Conservation (phyloP, 2,113 vertebrate species). For the Tupaia tana region DNA sequence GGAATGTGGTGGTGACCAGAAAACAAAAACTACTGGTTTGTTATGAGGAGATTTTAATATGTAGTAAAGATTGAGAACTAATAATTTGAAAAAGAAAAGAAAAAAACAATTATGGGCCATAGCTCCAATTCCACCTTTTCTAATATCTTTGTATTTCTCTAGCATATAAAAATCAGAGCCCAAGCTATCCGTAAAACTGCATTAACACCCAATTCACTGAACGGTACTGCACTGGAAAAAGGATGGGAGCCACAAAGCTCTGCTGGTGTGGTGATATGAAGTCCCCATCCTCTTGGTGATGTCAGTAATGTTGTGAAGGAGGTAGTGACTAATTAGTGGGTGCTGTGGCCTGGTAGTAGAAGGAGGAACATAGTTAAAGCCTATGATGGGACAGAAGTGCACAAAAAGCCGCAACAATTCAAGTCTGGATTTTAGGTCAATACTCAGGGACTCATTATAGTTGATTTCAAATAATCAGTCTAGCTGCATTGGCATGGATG, state of each 20-base stretch:
- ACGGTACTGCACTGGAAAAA: neutral
- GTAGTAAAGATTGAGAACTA: neutral
- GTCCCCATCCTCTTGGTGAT: fast-evolving
- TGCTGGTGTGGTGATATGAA: neutral
- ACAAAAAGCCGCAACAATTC: neutral
- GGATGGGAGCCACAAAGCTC: fast-evolving
- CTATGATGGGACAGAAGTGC: neutral
- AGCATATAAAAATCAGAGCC: neutral
- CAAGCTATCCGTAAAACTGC: neutral
- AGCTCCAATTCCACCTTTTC: neutral
- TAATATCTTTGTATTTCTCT: neutral
- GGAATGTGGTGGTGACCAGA: neutral
- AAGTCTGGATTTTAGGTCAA: neutral
- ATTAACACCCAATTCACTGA: neutral
- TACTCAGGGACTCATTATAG: neutral
- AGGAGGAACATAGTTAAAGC: neutral
- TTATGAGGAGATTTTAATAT: neutral
- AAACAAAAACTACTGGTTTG: neutral
- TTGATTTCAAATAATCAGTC: conserved; percentile 11
- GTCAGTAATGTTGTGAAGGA: neutral
- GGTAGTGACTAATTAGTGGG: neutral
- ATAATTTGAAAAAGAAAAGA: neutral
- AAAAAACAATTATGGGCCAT: neutral
- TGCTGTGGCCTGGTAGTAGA: neutral
- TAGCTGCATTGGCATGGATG: no score